Evolutionary conservation across 1,140 invertebrate species (phyloP).

Genomic region (Araneus ventricosus): DNA sequence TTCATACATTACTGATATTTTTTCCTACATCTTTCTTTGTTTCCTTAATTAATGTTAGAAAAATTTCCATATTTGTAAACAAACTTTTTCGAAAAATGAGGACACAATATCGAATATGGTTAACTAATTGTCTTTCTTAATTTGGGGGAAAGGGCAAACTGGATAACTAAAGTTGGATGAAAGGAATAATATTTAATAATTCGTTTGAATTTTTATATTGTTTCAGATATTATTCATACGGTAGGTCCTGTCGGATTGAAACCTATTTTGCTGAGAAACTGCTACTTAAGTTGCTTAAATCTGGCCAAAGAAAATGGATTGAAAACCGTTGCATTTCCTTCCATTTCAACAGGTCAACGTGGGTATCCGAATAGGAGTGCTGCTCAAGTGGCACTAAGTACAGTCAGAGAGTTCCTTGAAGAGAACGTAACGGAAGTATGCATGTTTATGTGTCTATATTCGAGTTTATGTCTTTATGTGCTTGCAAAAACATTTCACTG

Average conservation of each 20-base stretch:
- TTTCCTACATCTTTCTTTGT: no score
- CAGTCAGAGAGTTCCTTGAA: constrained; percentile 86
- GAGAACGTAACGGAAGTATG: constrained; percentile 82
- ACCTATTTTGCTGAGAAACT: constrained; percentile 84
- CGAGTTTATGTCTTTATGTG: constrained; percentile 35
- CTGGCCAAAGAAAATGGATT: constrained; percentile 84
- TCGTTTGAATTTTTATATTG: no score
- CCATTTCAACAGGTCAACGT: constrained; percentile 83
- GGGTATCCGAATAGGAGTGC: constrained; percentile 89
- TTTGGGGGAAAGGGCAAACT: no score
- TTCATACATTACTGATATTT: no score
- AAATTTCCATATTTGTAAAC: no score
- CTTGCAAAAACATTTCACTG: no score
- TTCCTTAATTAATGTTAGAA: no score
- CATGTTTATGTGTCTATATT: neutral
- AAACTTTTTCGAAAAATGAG: no score
- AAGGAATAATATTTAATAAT: no score
- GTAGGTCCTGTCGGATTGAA: constrained; percentile 89
- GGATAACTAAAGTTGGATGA: no score
- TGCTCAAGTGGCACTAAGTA: constrained; percentile 86
- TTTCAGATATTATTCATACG: constrained; percentile 88
- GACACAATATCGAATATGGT: no score
- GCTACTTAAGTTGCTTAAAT: constrained; percentile 86
- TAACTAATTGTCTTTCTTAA: no score
- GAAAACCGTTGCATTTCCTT: constrained; percentile 84